phyloP scores from a whole-genome alignment of 2,113 vertebrate species.

The Phoxinus phoxinus region DNA sequence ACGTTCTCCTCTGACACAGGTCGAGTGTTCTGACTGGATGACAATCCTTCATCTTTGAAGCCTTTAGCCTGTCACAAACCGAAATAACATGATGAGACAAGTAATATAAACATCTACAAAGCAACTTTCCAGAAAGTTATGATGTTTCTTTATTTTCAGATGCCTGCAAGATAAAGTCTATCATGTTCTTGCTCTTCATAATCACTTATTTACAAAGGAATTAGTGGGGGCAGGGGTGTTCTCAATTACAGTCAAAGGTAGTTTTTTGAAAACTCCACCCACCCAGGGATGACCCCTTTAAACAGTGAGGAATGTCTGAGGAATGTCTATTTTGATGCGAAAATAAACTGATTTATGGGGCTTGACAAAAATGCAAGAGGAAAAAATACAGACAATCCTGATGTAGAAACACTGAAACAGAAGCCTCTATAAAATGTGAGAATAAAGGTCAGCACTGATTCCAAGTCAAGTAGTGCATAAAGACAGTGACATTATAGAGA shows the following conservation, averaged over 20 bases:
- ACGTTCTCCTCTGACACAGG: conserved; percentile 73
- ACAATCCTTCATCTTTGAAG: conserved; percentile 80
- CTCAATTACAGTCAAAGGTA: neutral
- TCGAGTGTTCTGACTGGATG: conserved; percentile 74
- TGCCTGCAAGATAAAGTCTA: neutral
- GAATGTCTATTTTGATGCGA: conserved; percentile 66
- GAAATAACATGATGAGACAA: conserved; percentile 13
- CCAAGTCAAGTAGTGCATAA: no score
- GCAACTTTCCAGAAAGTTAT: neutral
- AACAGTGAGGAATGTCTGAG: conserved; percentile 63
- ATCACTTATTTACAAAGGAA: neutral
- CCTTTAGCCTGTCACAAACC: conserved; percentile 70
- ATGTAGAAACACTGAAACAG: no score
- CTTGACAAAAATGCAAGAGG: no score
- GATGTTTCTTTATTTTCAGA: neutral
- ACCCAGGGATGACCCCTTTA: conserved; percentile 15
- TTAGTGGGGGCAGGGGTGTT: neutral
- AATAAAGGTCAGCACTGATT: neutral
- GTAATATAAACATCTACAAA: neutral
- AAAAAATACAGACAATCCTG: no score
- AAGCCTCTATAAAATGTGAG: no score
- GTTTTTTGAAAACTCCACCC: conserved; percentile 11
- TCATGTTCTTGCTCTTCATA: neutral
- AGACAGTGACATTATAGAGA: no score
- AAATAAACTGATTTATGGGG: conserved; percentile 62